Conservation (phyloP, 2,113 vertebrate genomes). For the Psittacula cyanocephala region DNA sequence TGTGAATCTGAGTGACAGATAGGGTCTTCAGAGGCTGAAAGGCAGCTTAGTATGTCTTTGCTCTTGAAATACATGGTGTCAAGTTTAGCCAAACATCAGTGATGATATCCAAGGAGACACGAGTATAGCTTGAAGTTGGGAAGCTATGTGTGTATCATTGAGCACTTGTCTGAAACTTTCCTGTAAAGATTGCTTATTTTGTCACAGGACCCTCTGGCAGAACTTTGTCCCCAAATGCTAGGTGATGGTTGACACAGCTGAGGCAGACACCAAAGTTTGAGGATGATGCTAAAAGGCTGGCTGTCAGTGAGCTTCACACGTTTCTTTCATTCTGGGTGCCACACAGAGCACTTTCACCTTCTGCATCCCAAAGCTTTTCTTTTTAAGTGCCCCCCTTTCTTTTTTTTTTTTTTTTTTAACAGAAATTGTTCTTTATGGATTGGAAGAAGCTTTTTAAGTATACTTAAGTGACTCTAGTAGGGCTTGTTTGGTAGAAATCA, state of each 20-base stretch:
- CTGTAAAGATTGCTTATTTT: not conserved
- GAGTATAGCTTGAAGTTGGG: not conserved
- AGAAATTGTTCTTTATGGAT: not conserved
- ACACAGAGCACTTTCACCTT: not conserved
- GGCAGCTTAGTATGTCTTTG: accelerated
- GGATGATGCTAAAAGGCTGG: not conserved
- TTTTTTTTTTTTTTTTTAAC: not conserved
- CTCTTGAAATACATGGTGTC: accelerated
- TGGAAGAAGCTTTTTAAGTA: not conserved
- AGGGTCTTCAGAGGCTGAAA: not conserved
- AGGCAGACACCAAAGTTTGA: not conserved
- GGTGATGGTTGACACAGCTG: accelerated
- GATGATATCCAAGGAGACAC: not conserved
- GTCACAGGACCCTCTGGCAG: not conserved
- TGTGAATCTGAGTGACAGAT: not conserved
- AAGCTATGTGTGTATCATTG: not conserved
- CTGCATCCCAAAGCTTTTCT: not conserved
- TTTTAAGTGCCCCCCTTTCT: accelerated
- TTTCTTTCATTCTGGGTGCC: not conserved
- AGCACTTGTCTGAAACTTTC: not conserved
- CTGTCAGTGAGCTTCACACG: not conserved
- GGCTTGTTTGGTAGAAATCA: not conserved
- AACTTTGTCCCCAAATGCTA: not conserved
- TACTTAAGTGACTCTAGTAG: not conserved
- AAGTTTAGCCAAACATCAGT: not conserved